A percentile compares a stretch with the other conserved stretches of the same genome.
These are phyloP conservation scores for Oncorhynchus gorbuscha DNA, from an alignment of 2,113 vertebrate species.

Conservation along the genomic window DNA sequence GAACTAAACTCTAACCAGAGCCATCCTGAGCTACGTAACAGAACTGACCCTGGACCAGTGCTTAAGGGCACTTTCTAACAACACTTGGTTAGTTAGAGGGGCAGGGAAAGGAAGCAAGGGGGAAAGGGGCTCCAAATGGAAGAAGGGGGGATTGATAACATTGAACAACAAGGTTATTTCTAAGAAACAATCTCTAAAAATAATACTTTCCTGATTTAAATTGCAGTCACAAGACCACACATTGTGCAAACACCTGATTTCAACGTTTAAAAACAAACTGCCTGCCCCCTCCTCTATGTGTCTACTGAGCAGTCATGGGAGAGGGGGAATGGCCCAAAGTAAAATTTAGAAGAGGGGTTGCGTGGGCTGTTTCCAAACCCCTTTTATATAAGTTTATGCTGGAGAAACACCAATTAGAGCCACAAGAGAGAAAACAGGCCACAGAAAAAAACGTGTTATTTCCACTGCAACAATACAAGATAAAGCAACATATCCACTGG, in stretches of 20 bases:
- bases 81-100: conserved; percentile 52
- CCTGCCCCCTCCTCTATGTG: conserved; percentile 55
- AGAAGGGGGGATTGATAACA: conserved; percentile 55
- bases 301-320: conserved; percentile 56
- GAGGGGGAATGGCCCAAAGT: conserved; percentile 23
- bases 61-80: conserved; percentile 77
- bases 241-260: conserved; percentile 82
- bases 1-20: conserved; percentile 71
- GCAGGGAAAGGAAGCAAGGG: conserved; percentile 1
- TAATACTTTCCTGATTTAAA: conserved; percentile 82
- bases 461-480: conserved; percentile 67
- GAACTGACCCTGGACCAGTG: conserved; percentile 75
- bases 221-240: conserved; percentile 64
- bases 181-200: conserved; percentile 76
- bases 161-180: conserved; percentile 62
- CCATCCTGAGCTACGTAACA: conserved; percentile 74
- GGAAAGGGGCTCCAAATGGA: conserved; percentile 18
- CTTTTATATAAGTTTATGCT: conserved; percentile 59
- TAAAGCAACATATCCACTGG: conserved; percentile 66
- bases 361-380: conserved; percentile 44
- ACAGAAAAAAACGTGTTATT: conserved; percentile 72
- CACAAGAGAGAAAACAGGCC: conserved; percentile 70
- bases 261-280: conserved; percentile 70
- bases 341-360: conserved; percentile 40
- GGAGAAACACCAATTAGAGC: conserved; percentile 68